Conservation (phyloP, 2,113 vertebrate species). For the Jaculus jaculus region DNA sequence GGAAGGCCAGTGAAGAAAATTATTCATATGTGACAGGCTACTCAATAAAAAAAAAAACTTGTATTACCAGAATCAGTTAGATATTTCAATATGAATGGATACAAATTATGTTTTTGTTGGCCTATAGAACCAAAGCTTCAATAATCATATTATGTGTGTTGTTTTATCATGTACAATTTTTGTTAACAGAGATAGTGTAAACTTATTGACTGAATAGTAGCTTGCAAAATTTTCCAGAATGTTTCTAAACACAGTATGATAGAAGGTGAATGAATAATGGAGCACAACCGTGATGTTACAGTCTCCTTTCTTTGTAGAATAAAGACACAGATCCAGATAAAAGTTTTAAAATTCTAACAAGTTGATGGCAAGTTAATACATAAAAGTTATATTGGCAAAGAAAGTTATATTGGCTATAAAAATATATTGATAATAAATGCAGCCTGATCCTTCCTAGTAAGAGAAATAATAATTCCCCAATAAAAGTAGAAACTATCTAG, state of each 20-base stretch:
- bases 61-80: slow-evolving; percentile 12
- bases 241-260: background rate
- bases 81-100: slow-evolving; percentile 15
- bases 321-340: background rate
- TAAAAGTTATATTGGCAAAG: background rate
- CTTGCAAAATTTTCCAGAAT: background rate
- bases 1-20: background rate
- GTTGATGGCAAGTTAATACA: background rate
- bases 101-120: background rate
- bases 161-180: background rate
- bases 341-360: slow-evolving; percentile 25
- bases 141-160: background rate
- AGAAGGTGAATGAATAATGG: background rate
- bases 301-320: background rate
- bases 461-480: slow-evolving; percentile 38
- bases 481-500: slow-evolving; percentile 35
- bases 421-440: slow-evolving; percentile 20
- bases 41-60: slow-evolving; percentile 39
- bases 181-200: background rate
- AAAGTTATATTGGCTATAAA: background rate
- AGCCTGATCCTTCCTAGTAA: background rate
- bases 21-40: background rate
- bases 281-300: background rate
- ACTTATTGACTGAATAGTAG: background rate
- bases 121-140: background rate